Base-by-base conservation (phyloP, 1,140 invertebrate genomes). In the Mya arenaria region DNA sequence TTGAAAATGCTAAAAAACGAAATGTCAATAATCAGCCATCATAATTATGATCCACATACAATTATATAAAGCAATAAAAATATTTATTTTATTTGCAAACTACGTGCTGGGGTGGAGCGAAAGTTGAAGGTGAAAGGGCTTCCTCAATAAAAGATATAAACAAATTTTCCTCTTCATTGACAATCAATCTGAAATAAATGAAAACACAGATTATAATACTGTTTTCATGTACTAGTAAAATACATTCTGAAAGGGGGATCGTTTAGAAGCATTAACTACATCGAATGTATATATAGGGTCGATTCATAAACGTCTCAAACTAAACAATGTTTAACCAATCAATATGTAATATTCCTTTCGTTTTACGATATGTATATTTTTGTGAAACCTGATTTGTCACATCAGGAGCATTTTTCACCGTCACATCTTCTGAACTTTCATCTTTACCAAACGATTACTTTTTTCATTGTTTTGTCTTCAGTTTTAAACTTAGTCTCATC, bases 101-200 rank as follows among this genome's bases (percentile, higher is more conserved):
- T 1, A 86, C 77, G 3, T 68, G 71, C 44, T 72, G 44, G 2
- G 85, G 85, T 15, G 82, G 58, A 5, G 78, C 62, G 44, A 86
- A 86, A 13, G 73, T 78, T 15, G 63, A 65, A 32, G 75, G 55
- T 8, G 69, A 60, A 17, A 83, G 48, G 2, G 52, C 55, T 32
- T 81, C 83, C 8, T 68, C 60, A 48, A 81, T 44, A 56, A 86
- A 60, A 1, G 83, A 86, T 6, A 86, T 23, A 71, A 86, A 86
- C 36, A 83, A 23, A 60, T 83, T 83, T 23, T 77, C 62, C 28
- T 84, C 81, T 5, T 55, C 72, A 39, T 84, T 74, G 3, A 84
- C 83, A 72, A 78, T 79, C 65, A 86, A 56, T 65, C 83, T 86
- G 32, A 10, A 73, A 62, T 23, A 82, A 75, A 37, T 73, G 34